Evolutionary conservation across 2,888 invertebrate genomes (phyloP), one percentile per base, ranked within the genome.

Genomic region (Agrotis puta): DNA sequence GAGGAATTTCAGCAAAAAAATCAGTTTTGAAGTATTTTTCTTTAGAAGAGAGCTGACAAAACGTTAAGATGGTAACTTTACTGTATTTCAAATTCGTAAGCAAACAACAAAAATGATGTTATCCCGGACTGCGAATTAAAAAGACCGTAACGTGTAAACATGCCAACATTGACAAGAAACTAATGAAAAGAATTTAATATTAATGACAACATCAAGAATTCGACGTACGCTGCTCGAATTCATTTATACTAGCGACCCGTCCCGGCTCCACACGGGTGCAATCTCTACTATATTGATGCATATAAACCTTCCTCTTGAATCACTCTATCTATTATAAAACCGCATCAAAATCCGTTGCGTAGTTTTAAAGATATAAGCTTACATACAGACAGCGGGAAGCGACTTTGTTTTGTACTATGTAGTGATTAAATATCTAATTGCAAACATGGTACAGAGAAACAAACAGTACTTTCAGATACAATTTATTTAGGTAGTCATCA

Each of bases 171-270:
- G 1, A 59, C 5, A 74, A 50, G 33, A 68, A 57, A 57, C 39
- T 27, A 56, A 61, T 76, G 6, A 64, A 48, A 48, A 54, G 11
- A 48, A 53, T 74, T 59, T 59, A 53, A 64, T 74, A 54, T 58
- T 48, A 59, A 64, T 59, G 51, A 43, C 20, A 11, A 18, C 6
- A 51, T 22, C 51, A 65, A 65, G 43, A 18, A 50, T 48, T 50
- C 16, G 4, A 50, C 45, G 18, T 13, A 50, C 11, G 14, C 20
- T 61, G 2, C 9, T 56, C 20, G 3, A 33, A 75, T 61, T 47
- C n/a, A 33, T 33, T 9, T 33, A 20, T 47, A n/a, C n/a, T n/a
- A n/a, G n/a, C n/a, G n/a, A n/a, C n/a, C n/a, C n/a, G n/a, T n/a
- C n/a, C n/a, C n/a, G n/a, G n/a, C n/a, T n/a, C n/a, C n/a, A n/a